These are phyloP conservation scores for Bombus confusus DNA, from an alignment of 1,140 invertebrate genomes.

Conservation along the genomic window DNA sequence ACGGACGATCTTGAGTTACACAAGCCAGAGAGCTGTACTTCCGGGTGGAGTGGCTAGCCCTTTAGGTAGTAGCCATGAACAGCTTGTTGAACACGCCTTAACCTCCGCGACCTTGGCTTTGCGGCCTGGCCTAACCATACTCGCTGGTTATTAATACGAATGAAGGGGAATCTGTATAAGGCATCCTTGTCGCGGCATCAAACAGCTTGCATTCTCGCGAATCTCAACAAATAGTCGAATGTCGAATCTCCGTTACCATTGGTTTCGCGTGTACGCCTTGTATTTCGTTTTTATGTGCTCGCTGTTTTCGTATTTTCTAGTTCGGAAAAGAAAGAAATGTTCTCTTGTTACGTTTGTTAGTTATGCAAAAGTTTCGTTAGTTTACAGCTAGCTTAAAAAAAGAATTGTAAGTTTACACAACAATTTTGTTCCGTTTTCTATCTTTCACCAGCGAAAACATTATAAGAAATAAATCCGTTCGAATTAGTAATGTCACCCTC, in stretches of 20 bases:
- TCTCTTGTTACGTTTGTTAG: neutral
- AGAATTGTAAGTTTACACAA: too few relatives aligned
- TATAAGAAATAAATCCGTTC: too few relatives aligned
- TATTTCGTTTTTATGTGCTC: neutral
- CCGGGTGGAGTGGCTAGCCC: constrained; percentile 21
- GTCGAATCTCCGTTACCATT: neutral
- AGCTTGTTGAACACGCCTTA: constrained; percentile 50
- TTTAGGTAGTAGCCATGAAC: constrained; percentile 40
- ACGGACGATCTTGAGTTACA: constrained; percentile 11
- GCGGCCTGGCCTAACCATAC: constrained; percentile 27
- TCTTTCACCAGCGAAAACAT: too few relatives aligned
- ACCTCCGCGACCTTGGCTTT: constrained; percentile 34
- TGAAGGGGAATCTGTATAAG: constrained; percentile 43
- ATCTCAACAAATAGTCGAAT: neutral
- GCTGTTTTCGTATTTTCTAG: neutral
- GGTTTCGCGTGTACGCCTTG: neutral
- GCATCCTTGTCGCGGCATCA: constrained; percentile 8
- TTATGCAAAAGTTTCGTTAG: too few relatives aligned
- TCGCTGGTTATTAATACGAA: constrained; percentile 45
- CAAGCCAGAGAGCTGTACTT: constrained; percentile 12
- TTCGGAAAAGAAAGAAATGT: neutral
- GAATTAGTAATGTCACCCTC: neutral
- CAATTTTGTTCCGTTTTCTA: too few relatives aligned
- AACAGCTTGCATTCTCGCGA: neutral
- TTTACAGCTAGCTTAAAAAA: too few relatives aligned